These are phyloP conservation scores for Odontomyia ornata DNA, from an alignment of 2,888 invertebrate species.

Conservation along the genomic window DNA sequence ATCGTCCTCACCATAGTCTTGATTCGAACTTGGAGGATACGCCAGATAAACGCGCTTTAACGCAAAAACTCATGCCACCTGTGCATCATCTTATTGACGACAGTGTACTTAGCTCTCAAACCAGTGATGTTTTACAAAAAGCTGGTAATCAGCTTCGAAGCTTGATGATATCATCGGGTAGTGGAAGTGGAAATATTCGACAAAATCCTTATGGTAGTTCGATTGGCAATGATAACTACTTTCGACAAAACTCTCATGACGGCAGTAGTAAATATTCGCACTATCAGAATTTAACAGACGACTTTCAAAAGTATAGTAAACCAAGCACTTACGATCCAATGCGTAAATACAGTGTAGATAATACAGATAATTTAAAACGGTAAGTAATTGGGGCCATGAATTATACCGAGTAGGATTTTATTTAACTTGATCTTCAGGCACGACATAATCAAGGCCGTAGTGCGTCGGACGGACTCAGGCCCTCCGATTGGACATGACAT, in stretches of 20 bases:
- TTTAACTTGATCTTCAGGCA: conserved; percentile 39
- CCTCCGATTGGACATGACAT: conserved; percentile 51
- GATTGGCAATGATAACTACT: conserved; percentile 46
- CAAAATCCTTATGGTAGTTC: conserved; percentile 7
- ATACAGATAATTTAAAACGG: conserved; percentile 50
- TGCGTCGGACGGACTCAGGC: conserved; percentile 52
- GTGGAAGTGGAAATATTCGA: conserved; percentile 50
- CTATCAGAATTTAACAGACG: conserved; percentile 47
- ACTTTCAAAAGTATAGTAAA: conserved; percentile 45
- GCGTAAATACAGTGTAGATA: conserved; percentile 49
- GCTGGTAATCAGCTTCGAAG: conserved; percentile 55
- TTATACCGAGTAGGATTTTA: background rate
- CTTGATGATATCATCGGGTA: conserved; percentile 53
- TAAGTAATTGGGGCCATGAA: conserved; percentile 25
- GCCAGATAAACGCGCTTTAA: conserved; percentile 14
- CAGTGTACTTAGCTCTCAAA: conserved; percentile 52
- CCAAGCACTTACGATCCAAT: conserved; percentile 44
- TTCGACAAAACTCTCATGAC: conserved; percentile 40
- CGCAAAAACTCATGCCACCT: conserved; percentile 16
- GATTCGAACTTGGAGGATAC: conserved; percentile 51
- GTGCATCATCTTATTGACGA: conserved; percentile 47
- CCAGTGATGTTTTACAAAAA: conserved; percentile 54
- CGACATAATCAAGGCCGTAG: conserved; percentile 49
- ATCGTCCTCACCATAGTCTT: conserved; percentile 53
- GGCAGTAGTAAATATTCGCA: conserved; percentile 46